Base-by-base conservation (phyloP, 1,140 invertebrate species). In the Maconellicoccus hirsutus region DNA sequence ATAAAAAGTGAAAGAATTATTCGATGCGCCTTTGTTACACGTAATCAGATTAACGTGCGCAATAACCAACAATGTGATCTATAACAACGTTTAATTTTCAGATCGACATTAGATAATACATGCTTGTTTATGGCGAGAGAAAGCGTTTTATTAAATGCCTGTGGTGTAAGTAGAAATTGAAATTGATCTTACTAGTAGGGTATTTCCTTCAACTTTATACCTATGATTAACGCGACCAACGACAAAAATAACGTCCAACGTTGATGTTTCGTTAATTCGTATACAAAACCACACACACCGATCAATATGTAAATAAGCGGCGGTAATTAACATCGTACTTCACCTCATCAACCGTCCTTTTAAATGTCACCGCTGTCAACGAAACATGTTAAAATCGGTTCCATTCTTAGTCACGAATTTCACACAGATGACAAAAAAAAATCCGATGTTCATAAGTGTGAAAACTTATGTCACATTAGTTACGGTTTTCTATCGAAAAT, bases 81-180 rank as follows among this genome's bases (percentile, higher is more conserved):
- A 52, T 52, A 52, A 52, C 42, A 52, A 52, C 42, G 42, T 52
- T 52, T 52, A 52, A 52, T 52, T 52, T 52, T 52, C 42, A 52
- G 42, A 52, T 52, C 42, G 42, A 52, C 42, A 19, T 52, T 52
- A 52, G 42, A 52, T 52, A 52, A 52, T 19, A 52, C 42, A 19
- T 19, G 42, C 42, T 52, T 52, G 42, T 52, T 52, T 52, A 52
- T 52, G 42, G 42, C 42, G 42, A 52, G 42, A 52, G 42, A 52
- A 52, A 52, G 42, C 16, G 42, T 52, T 52, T 52, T 52, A 52
- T 16, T 52, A 52, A 38, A 52, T 52, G 42, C 42, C 42, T 52
- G 42, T 52, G 42, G 42, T 52, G 42, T 52, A 52, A 52, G 42
- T 52, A 52, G 42, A 52, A 52, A 52, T 52, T 52, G 42, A 52